A percentile compares a stretch with the other conserved stretches of the same genome.
Conservation (phyloP, 2,797 vertebrate species). For the Manis pentadactyla region DNA sequence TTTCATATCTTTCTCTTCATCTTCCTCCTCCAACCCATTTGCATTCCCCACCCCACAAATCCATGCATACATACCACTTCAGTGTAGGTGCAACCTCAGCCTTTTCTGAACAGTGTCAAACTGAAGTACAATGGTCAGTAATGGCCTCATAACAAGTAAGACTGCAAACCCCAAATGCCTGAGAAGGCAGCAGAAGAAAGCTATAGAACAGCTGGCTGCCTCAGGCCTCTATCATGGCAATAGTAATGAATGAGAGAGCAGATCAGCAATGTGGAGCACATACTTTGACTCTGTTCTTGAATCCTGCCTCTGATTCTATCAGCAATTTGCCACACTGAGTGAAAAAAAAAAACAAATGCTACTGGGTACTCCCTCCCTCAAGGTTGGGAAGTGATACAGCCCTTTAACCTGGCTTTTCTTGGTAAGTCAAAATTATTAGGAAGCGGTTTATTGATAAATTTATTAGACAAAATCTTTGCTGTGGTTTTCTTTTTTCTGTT, state of each 20-base stretch:
- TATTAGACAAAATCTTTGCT: conserved; percentile 33
- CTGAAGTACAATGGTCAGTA: neutral
- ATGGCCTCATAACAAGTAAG: neutral
- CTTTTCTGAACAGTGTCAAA: neutral
- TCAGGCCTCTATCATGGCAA: neutral
- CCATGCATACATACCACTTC: neutral
- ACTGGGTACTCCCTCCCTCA: neutral
- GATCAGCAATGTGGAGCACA: neutral
- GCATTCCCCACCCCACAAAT: neutral
- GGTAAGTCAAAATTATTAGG: neutral
- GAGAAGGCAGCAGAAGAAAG: neutral
- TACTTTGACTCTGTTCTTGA: neutral
- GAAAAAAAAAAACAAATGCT: neutral
- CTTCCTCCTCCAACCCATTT: neutral
- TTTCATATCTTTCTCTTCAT: neutral
- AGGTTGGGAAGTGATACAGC: neutral
- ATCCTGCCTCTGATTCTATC: neutral
- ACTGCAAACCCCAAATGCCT: neutral
- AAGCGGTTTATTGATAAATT: neutral
- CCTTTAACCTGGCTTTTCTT: conserved; percentile 21
- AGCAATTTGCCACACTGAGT: neutral
- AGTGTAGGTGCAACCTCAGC: neutral
- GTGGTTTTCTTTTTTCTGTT: neutral
- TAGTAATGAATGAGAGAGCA: neutral
- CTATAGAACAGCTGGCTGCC: neutral